Evolutionary conservation across 2,797 vertebrate genomes (phyloP).

Genomic region (Odontamblyopus rebecca): DNA sequence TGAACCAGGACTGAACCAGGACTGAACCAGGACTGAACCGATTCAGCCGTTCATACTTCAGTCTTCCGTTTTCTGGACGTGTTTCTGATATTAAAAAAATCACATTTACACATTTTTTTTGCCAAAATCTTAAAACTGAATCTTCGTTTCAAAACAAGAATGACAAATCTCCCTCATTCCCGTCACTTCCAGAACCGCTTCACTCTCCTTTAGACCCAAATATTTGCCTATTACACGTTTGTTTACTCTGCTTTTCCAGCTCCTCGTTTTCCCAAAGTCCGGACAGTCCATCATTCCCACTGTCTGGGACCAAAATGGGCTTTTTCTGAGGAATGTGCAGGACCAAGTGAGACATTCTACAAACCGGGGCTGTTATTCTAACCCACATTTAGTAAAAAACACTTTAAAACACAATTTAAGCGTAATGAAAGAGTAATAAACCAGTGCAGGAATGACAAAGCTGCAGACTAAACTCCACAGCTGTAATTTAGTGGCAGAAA

Average conservation of each 20-base stretch:
- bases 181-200: neutral
- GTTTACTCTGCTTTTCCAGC: conserved; percentile 35
- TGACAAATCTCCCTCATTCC: too few species aligned
- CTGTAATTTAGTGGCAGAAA: neutral
- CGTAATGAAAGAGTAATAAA: neutral
- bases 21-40: too few species aligned
- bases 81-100: too few species aligned
- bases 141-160: too few species aligned
- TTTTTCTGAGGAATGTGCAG: conserved; percentile 20
- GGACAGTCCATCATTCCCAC: conserved; percentile 54
- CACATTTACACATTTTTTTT: too few species aligned
- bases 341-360: conserved; percentile 10
- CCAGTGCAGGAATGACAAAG: neutral
- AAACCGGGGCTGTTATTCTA: neutral
- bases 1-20: too few species aligned
- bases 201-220: neutral
- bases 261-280: conserved; percentile 25
- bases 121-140: too few species aligned
- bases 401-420: conserved; percentile 7
- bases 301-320: neutral
- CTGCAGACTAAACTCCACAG: neutral
- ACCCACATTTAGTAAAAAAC: conserved; percentile 1
- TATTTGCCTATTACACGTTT: conserved; percentile 15
- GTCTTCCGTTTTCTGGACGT: too few species aligned
- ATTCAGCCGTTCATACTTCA: too few species aligned